Conservation (phyloP, 1,140 invertebrate genomes). For the Drosophila mayri region DNA sequence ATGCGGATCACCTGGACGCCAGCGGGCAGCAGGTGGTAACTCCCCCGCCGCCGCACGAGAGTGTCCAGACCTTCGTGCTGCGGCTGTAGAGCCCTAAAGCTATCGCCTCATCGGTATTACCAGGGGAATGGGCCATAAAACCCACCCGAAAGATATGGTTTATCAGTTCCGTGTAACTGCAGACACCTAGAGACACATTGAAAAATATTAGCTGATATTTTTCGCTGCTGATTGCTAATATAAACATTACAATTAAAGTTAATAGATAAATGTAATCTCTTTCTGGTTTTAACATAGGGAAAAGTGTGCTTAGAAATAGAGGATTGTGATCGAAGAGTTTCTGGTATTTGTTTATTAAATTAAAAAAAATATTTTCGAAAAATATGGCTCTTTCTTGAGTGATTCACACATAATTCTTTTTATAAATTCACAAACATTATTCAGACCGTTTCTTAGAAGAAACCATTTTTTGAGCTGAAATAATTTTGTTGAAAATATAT, state of each 20-base stretch:
- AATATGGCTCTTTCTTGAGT: too few relatives aligned
- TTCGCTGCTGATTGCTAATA: background rate
- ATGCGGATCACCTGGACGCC: conserved; percentile 50
- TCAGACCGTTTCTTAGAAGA: too few relatives aligned
- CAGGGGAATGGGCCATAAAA: background rate
- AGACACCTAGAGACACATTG: background rate
- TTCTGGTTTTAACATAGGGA: background rate
- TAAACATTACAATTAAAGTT: background rate
- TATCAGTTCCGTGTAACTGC: background rate
- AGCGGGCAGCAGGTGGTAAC: conserved; percentile 50
- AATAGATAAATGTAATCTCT: background rate
- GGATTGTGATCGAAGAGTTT: too few relatives aligned
- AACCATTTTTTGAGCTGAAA: too few relatives aligned
- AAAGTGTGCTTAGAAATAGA: background rate
- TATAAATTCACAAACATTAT: too few relatives aligned
- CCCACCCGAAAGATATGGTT: background rate
- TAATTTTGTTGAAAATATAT: too few relatives aligned
- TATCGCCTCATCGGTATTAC: background rate
- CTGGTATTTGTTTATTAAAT: too few relatives aligned
- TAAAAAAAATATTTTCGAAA: too few relatives aligned
- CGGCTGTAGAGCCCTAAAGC: conserved; percentile 16
- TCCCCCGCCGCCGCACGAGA: conserved; percentile 59
- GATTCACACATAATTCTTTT: too few relatives aligned
- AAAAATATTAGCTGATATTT: background rate
- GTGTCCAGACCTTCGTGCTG: conserved; percentile 61